Evolutionary conservation across 30 jellyfish, hydroid and myxozoan genomes (phyloP), one percentile per base, ranked within the genome.

Genomic region (Hydractinia symbiolongicarpus): DNA sequence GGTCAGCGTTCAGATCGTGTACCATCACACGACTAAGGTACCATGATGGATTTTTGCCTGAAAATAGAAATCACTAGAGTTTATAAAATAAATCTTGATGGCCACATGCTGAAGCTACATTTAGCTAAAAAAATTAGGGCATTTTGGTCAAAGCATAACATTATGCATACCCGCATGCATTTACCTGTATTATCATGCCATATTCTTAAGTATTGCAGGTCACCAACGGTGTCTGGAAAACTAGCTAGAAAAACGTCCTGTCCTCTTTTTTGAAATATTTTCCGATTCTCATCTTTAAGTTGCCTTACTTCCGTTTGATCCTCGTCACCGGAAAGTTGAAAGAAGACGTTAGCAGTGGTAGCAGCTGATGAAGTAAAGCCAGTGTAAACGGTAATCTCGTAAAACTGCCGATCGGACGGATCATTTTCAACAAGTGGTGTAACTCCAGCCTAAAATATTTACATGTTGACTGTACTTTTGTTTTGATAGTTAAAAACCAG

Each of bases 151-250:
- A 30, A 30, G 44, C 44, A 30, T 30, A 0, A 30, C 44, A 30
- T 30, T 30, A 30, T 2, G 44, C 2, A 30, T 2, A 30, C 44
- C 44, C 2, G 44, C 44, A 30, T 2, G 44, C 2, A 30, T 8
- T 20, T 15, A 10, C 98, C 98, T 0, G 98, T 79, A 70, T 91
- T 91, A 62, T 86, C 95, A 61, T 91, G 98, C 98, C 98, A 91
- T 10, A 91, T 79, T 8, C 95, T 73, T 54, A 91, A 44, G 78
- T 86, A 86, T 6, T 79, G 83, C 66, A 91, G 72, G 77, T 86
- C 95, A 7, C 98, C 98, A 64, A 91, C 73, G 76, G 74, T 78
- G 54, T 91, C 96, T 50, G 95, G 95, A 66, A 60, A 86, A 52
- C 98, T 91, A 9, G 91, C 95, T 4, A 91, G 78, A 71, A 91